Evolutionary conservation across 2,113 vertebrate genomes (phyloP).

Genomic region (Hydrochoerus hydrochaeris): DNA sequence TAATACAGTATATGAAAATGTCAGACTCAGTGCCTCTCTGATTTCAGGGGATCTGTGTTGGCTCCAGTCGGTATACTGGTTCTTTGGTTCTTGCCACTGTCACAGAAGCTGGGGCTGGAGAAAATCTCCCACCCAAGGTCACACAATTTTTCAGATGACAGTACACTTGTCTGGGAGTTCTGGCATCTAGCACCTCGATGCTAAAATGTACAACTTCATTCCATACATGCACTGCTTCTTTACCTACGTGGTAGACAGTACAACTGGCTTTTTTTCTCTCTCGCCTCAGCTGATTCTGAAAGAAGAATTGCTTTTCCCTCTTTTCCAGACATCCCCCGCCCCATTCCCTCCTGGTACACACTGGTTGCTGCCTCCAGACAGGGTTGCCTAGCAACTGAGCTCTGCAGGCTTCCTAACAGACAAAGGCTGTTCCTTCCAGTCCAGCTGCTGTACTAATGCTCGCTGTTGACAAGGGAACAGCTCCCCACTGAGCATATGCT

Average conservation of each 20-base stretch:
- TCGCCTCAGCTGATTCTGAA: slow-evolving; percentile 56
- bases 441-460: slow-evolving; percentile 85
- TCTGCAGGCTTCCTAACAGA: slow-evolving; percentile 85
- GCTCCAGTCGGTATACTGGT: not conserved
- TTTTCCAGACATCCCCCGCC: slow-evolving; percentile 46
- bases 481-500: slow-evolving; percentile 67
- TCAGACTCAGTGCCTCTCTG: not conserved
- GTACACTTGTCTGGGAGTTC: not conserved
- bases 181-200: not conserved
- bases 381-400: slow-evolving; percentile 89
- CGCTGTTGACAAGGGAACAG: slow-evolving; percentile 80
- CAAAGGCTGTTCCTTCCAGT: slow-evolving; percentile 87
- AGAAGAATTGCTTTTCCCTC: slow-evolving; percentile 72
- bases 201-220: not conserved
- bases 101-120: not conserved
- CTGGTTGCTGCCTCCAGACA: slow-evolving; percentile 83
- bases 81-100: not conserved
- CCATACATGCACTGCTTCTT: not conserved
- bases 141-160: not conserved
- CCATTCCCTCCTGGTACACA: slow-evolving; percentile 33
- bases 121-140: slow-evolving; percentile 7
- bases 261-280: not conserved
- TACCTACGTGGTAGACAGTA: not conserved
- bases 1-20: not conserved
- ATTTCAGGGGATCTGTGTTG: not conserved